These are phyloP conservation scores for Neoascia interrupta DNA, from an alignment of 2,888 invertebrate species.

Conservation along the genomic window DNA sequence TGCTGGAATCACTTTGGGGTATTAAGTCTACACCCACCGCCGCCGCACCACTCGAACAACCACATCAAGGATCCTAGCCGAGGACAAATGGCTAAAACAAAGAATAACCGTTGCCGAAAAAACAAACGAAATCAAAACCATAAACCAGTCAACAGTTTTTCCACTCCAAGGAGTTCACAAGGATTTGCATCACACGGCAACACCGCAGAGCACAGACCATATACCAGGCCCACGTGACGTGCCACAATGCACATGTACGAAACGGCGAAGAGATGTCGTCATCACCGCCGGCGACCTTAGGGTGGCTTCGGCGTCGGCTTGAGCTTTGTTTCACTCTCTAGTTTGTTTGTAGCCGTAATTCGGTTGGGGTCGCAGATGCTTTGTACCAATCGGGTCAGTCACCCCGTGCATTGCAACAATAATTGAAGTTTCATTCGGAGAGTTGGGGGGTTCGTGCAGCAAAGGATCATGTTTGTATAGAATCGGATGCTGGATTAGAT, in stretches of 20 bases:
- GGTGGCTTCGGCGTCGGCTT: slow-evolving; percentile 21
- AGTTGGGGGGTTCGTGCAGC: slow-evolving; percentile 43
- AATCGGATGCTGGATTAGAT: slow-evolving; percentile 15
- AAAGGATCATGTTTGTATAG: slow-evolving; percentile 1
- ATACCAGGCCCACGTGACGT: slow-evolving; percentile 39
- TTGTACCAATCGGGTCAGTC: slow-evolving; percentile 49
- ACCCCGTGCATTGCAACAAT: slow-evolving; percentile 55
- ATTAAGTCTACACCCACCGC: slow-evolving; percentile 52
- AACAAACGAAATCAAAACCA: slow-evolving; percentile 56
- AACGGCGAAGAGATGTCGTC: slow-evolving; percentile 1
- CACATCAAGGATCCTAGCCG: slow-evolving; percentile 1
- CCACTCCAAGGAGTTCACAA: slow-evolving; percentile 58
- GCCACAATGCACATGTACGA: slow-evolving; percentile 46
- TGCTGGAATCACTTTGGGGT: slow-evolving; percentile 46
- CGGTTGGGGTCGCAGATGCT: slow-evolving; percentile 22
- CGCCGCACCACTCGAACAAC: slow-evolving; percentile 15
- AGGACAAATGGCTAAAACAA: slow-evolving; percentile 41
- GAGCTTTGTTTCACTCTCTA: slow-evolving; percentile 49
- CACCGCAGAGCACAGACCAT: slow-evolving; percentile 37
- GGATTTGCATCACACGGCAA: slow-evolving; percentile 66
- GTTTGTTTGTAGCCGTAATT: slow-evolving; percentile 40
- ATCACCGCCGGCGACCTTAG: slow-evolving; percentile 7
- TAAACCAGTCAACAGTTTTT: slow-evolving; percentile 68
- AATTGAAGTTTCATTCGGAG: slow-evolving; percentile 52
- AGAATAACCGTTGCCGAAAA: slow-evolving; percentile 8